Conservation (phyloP, 2,888 invertebrate species). For the Drosophila ustulata region DNA sequence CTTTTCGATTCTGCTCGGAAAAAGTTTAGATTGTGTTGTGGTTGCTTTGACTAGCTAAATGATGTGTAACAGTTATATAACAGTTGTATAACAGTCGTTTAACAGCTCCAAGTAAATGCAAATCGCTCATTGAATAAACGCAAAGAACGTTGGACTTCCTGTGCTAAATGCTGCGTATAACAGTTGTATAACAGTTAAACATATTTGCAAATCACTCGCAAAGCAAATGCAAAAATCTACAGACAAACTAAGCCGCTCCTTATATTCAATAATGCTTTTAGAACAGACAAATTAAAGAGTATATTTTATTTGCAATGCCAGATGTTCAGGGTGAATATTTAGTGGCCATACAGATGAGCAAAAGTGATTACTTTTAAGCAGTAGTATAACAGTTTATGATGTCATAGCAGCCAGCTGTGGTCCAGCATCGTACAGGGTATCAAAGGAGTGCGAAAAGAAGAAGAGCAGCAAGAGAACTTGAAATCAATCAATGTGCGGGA, state of each 20-base stretch:
- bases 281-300: too few species aligned
- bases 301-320: too few species aligned
- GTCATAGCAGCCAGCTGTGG: constrained; percentile 5
- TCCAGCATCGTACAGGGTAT: constrained; percentile 26
- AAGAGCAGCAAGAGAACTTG: constrained; percentile 11
- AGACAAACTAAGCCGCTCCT: too few species aligned
- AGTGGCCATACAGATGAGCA: neutral
- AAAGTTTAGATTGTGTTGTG: too few species aligned
- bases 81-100: neutral
- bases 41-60: neutral
- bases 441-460: constrained; percentile 2
- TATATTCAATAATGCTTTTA: too few species aligned
- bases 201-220: too few species aligned
- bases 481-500: constrained; percentile 48
- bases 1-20: too few species aligned
- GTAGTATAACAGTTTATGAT: constrained; percentile 4
- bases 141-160: too few species aligned
- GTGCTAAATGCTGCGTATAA: neutral
- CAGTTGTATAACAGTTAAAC: neutral
- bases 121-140: too few species aligned
- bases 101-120: neutral
- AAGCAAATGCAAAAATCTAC: too few species aligned
- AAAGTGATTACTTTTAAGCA: neutral
- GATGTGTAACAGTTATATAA: neutral
- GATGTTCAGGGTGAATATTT: neutral